These are phyloP conservation scores for Helicoverpa assulta DNA, from an alignment of 2,888 invertebrate genomes.

Conservation along the genomic window DNA sequence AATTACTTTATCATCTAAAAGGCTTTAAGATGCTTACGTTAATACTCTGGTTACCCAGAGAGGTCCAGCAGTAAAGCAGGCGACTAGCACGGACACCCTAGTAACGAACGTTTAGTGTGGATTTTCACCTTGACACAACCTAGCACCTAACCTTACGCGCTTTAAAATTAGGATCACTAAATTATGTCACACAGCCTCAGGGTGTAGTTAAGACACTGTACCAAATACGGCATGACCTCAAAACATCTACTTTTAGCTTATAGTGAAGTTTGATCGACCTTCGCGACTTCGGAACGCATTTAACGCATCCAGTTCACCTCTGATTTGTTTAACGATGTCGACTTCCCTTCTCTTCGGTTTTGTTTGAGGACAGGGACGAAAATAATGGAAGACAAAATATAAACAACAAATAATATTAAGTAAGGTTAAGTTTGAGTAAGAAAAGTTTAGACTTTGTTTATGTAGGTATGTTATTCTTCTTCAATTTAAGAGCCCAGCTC, in stretches of 20 bases:
- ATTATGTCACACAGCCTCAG: background rate
- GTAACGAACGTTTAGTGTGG: too few species aligned
- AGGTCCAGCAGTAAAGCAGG: too few species aligned
- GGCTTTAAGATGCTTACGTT: too few species aligned
- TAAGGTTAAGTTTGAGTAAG: too few species aligned
- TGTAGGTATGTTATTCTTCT: too few species aligned
- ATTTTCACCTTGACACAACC: too few species aligned
- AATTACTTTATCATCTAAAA: too few species aligned
- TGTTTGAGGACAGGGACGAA: constrained; percentile 10
- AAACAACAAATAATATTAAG: too few species aligned
- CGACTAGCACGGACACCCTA: too few species aligned
- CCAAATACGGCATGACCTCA: constrained; percentile 33
- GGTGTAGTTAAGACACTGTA: background rate
- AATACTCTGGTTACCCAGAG: too few species aligned
- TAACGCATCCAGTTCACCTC: constrained; percentile 56
- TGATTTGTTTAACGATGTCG: constrained; percentile 25
- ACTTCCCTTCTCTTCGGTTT: constrained; percentile 42
- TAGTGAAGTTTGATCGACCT: constrained; percentile 37
- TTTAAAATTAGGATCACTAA: background rate
- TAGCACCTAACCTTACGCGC: background rate
- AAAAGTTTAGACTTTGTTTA: too few species aligned
- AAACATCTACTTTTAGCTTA: constrained; percentile 17
- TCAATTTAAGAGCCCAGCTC: too few species aligned
- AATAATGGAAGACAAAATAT: background rate
- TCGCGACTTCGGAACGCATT: constrained; percentile 15